A percentile compares a stretch with the other conserved stretches of the same genome.
These are phyloP conservation scores for Pheosia gnoma DNA, from an alignment of 2,888 invertebrate genomes.

Conservation along the genomic window DNA sequence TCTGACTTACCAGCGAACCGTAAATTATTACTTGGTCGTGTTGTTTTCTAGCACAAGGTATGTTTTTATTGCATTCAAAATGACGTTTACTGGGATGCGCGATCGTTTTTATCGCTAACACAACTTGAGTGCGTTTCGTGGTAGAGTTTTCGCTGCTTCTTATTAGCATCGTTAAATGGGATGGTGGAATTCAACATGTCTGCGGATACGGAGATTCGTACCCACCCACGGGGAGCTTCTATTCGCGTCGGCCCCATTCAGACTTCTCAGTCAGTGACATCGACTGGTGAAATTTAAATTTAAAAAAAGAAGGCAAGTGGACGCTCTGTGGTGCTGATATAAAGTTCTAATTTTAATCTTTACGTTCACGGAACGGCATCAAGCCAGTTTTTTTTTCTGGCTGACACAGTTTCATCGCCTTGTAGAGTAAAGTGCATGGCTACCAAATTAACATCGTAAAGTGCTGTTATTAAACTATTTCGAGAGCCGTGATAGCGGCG, in stretches of 20 bases:
- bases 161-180: conserved; percentile 17
- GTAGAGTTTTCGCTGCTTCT: conserved; percentile 16
- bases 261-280: conserved; percentile 71
- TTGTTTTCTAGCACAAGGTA: conserved; percentile 44
- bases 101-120: conserved; percentile 30
- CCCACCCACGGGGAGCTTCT: conserved; percentile 38
- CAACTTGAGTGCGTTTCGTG: conserved; percentile 22
- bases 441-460: conserved; percentile 21
- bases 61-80: conserved; percentile 35
- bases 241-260: conserved; percentile 73
- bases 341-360: conserved; percentile 79
- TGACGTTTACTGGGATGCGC: conserved; percentile 30
- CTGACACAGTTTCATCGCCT: conserved; percentile 36
- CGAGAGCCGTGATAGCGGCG: conserved; percentile 32
- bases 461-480: conserved; percentile 24
- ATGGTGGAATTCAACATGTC: conserved; percentile 17
- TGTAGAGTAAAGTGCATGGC: conserved; percentile 18
- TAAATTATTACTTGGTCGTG: conserved; percentile 59
- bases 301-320: conserved; percentile 49
- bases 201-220: conserved; percentile 24
- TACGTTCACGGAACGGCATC: conserved; percentile 56
- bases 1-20: conserved; percentile 52
- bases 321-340: conserved; percentile 64
- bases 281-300: conserved; percentile 62
- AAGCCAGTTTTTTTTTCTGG: conserved; percentile 50